Conservation (phyloP, 2,113 vertebrate genomes). For the Gnathonemus echidnorhynchus region DNA sequence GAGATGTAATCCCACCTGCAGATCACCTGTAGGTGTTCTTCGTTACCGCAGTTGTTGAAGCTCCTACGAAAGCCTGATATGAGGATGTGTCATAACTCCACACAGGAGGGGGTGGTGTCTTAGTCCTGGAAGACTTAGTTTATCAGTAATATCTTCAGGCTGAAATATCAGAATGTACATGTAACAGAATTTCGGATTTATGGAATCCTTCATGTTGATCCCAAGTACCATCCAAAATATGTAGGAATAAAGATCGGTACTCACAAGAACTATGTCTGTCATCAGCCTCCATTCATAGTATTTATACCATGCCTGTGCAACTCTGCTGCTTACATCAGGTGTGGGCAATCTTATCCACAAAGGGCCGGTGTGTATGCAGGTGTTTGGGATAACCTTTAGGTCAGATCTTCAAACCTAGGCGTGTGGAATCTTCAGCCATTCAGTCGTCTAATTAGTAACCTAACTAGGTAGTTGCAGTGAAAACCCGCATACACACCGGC, state of each 20-base stretch:
- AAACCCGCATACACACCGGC: background rate
- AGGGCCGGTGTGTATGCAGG: background rate
- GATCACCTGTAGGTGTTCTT: background rate
- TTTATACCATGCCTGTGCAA: background rate
- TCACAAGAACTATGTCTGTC: background rate
- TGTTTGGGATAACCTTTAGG: background rate
- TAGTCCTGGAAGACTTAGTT: background rate
- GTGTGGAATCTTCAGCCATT: background rate
- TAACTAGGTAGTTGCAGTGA: background rate
- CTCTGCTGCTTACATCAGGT: background rate
- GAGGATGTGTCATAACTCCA: background rate
- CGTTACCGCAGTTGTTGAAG: background rate
- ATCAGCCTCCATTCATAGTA: background rate
- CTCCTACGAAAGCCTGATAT: background rate
- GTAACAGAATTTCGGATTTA: background rate
- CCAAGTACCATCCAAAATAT: background rate
- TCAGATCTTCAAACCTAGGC: background rate
- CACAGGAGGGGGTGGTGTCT: background rate
- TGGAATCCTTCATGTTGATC: background rate
- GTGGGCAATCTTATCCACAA: background rate
- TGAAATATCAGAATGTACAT: background rate
- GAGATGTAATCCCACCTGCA: background rate
- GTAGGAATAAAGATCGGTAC: background rate
- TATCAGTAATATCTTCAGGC: background rate
- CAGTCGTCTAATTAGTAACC: background rate